Conservation (phyloP, 2,888 invertebrate genomes). For the Pyralis farinalis region DNA sequence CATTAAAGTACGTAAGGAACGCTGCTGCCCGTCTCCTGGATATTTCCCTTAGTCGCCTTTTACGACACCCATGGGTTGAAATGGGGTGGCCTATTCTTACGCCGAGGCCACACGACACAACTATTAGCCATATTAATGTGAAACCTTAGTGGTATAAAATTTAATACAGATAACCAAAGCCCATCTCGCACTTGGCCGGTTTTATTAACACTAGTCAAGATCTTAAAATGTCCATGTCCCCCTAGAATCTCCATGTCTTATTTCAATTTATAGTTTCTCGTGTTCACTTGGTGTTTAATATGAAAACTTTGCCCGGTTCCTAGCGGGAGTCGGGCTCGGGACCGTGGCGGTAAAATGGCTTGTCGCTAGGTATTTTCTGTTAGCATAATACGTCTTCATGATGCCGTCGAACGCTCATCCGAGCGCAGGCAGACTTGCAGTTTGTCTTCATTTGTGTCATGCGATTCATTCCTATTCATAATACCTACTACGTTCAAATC, state of each 20-base stretch:
- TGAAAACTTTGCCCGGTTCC: constrained; percentile 31
- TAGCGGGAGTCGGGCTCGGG: constrained; percentile 11
- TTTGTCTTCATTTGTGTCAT: constrained; percentile 41
- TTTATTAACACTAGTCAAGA: too few species aligned
- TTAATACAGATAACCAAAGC: too few species aligned
- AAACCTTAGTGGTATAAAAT: too few species aligned
- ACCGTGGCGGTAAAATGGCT: constrained; percentile 11
- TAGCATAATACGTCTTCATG: constrained; percentile 48
- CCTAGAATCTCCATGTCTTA: constrained; percentile 9
- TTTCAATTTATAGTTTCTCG: constrained; percentile 31
- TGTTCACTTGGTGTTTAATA: constrained; percentile 32
- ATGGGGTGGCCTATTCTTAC: too few species aligned
- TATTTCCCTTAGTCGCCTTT: too few species aligned
- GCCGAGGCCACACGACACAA: too few species aligned
- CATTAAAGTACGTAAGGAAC: too few species aligned
- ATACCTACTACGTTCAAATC: neutral
- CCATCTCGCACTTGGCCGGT: too few species aligned
- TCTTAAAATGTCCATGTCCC: constrained; percentile 17
- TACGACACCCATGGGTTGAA: too few species aligned
- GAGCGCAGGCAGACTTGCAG: constrained; percentile 29
- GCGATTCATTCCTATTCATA: constrained; percentile 30
- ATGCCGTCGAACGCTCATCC: constrained; percentile 34
- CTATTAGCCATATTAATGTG: too few species aligned
- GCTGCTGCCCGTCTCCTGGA: too few species aligned
- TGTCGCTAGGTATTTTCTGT: constrained; percentile 31